Base-by-base conservation (phyloP, 2,797 vertebrate species). In the Catamblyrhynchus diadema region DNA sequence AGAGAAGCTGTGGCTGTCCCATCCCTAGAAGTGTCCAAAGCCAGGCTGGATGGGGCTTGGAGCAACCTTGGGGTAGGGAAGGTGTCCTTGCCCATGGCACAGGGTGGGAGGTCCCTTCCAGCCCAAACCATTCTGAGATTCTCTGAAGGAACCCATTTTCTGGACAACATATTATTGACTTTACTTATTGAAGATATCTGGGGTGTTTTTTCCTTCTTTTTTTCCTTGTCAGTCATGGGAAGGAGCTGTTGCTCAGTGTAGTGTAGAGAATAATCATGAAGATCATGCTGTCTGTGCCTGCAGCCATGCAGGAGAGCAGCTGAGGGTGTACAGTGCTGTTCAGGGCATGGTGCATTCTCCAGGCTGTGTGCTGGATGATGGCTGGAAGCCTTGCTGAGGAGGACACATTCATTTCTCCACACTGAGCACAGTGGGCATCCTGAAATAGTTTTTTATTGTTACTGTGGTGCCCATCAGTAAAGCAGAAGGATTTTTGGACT, bases 231-330 rank as follows among this genome's bases (percentile, higher is more conserved):
- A 66, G 44, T 65, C 44, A 32, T 14, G 16, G 54, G 33, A 62
- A 77, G 59, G 37, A 92, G 21, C 48, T 78, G 28, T 50, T 73
- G n/a, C 28, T 86, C 37, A 30, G 44, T 72, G 54, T 33, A 44
- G 24, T 28, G 12, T 32, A 45, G 75, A 70, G 37, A 67, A 39
- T 79, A 73, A 64, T 19, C n/a, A 20, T 33, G 51, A 75, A 32
- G 14, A 14, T 48, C 2, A 6, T 14, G 42, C n/a, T 80, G 47
- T 54, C 35, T 59, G 23, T 65, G 24, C 44, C 62, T 2, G 2
- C 0, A 1, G 47, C 2, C 0, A 1, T 24, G 32, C 22, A 18
- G n/a, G 45, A 35, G 39, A 21, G 84, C 6, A 1, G 28, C 69
- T 78, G 42, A 69, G 62, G 20, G 8, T 53, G 28, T 45, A 14